phyloP scores from a whole-genome alignment of 2,113 vertebrate species.

The Chaenocephalus aceratus region DNA sequence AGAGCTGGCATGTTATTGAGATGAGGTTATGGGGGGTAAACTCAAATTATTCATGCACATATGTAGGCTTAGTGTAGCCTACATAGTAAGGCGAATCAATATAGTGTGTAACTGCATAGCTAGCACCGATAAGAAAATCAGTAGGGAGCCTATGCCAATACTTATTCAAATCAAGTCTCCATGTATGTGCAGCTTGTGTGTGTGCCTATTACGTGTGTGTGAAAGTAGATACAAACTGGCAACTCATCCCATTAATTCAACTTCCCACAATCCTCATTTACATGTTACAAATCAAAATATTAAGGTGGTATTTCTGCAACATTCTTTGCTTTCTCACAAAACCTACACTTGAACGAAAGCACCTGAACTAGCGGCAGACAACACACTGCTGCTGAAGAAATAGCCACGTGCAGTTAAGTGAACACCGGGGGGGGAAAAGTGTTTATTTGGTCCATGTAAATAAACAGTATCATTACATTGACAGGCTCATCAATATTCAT shows the following conservation, averaged over 20 bases:
- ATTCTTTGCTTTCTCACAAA: constrained; percentile 1
- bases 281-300: constrained; percentile 14
- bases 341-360: constrained; percentile 1
- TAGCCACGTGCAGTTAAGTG: constrained; percentile 37
- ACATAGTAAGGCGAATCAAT: constrained; percentile 1
- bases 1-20: constrained; percentile 15
- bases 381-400: constrained; percentile 6
- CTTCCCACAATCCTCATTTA: constrained; percentile 39
- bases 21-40: not conserved
- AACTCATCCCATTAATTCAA: constrained; percentile 34
- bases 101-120: constrained; percentile 16
- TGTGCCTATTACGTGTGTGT: not conserved
- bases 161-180: constrained; percentile 10
- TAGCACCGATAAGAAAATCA: constrained; percentile 24
- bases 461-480: constrained; percentile 47
- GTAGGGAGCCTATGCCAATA: constrained; percentile 13
- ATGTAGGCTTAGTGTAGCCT: constrained; percentile 23
- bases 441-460: constrained; percentile 55
- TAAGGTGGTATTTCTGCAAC: constrained; percentile 7
- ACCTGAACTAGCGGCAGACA: not conserved
- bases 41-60: constrained; percentile 47
- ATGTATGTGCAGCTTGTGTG: not conserved
- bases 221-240: not conserved
- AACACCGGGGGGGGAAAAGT: constrained; percentile 20
- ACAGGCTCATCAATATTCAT: constrained; percentile 69